Evolutionary conservation across 2,797 vertebrate species (phyloP).

Genomic region (Sandelia bainsii): DNA sequence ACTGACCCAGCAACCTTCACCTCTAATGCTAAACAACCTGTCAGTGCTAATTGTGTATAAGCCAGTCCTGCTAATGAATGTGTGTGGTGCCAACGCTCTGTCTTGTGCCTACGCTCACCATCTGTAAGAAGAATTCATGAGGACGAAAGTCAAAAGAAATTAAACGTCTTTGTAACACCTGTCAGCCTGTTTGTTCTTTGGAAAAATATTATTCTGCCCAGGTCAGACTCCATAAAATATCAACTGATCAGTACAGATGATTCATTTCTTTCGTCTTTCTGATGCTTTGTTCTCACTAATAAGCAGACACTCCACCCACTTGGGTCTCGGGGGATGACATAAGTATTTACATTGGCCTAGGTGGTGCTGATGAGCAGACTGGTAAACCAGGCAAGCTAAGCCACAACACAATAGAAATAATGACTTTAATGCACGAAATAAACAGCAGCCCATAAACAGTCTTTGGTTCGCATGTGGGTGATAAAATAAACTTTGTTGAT

Average conservation of each 20-base stretch:
- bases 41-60: slow-evolving; percentile 57
- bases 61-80: slow-evolving; percentile 57
- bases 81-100: slow-evolving; percentile 38
- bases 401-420: slow-evolving; percentile 36
- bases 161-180: slow-evolving; percentile 20
- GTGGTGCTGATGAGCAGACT: slow-evolving; percentile 40
- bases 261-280: slow-evolving; percentile 9
- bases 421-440: slow-evolving; percentile 20
- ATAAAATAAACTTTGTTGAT: slow-evolving; percentile 15
- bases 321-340: slow-evolving; percentile 54
- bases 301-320: slow-evolving; percentile 58
- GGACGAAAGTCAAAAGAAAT: slow-evolving; percentile 41
- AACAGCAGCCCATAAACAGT: slow-evolving; percentile 7
- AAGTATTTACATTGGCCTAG: slow-evolving; percentile 71
- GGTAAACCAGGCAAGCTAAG: slow-evolving; percentile 37
- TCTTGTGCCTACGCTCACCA: slow-evolving; percentile 43
- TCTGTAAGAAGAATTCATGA: slow-evolving; percentile 50
- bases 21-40: slow-evolving; percentile 60
- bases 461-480: neutral
- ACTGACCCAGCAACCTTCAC: slow-evolving; percentile 39
- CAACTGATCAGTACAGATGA: slow-evolving; percentile 16
- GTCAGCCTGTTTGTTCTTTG: slow-evolving; percentile 25
- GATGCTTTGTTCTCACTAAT: slow-evolving; percentile 2
- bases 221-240: slow-evolving; percentile 24
- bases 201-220: neutral